These are phyloP conservation scores for Ameiurus melas DNA, from an alignment of 2,113 vertebrate genomes.

Conservation along the genomic window DNA sequence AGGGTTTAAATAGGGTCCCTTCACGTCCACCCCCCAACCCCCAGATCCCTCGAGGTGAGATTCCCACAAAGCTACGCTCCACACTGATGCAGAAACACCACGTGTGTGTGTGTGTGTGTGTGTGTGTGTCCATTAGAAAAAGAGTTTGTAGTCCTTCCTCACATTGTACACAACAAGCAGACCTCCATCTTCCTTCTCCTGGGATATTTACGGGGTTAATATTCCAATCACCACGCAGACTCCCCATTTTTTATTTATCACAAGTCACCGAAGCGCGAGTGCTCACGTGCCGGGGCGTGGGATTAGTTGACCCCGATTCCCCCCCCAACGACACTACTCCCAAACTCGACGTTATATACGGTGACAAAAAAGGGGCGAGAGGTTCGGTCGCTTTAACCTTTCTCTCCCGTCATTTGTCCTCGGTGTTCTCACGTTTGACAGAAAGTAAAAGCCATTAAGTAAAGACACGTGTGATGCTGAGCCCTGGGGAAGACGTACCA, in stretches of 20 bases:
- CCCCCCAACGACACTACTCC: constrained; percentile 53
- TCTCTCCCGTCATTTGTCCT: constrained; percentile 55
- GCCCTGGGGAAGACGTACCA: constrained; percentile 22
- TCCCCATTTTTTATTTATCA: constrained; percentile 86
- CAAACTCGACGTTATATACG: constrained; percentile 42
- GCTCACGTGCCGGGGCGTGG: constrained; percentile 67
- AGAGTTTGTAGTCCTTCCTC: constrained; percentile 57
- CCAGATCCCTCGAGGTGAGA: constrained; percentile 44
- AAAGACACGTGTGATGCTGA: constrained; percentile 11
- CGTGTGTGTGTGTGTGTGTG: neutral
- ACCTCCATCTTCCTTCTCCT: constrained; percentile 63
- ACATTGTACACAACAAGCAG: constrained; percentile 36
- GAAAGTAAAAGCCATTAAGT: constrained; percentile 38
- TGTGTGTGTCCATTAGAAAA: constrained; percentile 34
- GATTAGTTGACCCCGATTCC: constrained; percentile 77
- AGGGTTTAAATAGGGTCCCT: constrained; percentile 60
- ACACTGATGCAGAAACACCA: constrained; percentile 39
- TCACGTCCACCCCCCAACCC: constrained; percentile 36
- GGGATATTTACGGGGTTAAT: constrained; percentile 79
- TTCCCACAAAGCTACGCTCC: constrained; percentile 60
- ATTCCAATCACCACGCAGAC: constrained; percentile 76
- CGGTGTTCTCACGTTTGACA: constrained; percentile 28
- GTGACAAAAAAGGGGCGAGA: constrained; percentile 60
- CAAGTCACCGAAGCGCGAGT: constrained; percentile 77
- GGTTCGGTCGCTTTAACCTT: constrained; percentile 63